These are phyloP conservation scores for Balaeniceps rex DNA, from an alignment of 2,113 vertebrate genomes.

Conservation along the genomic window DNA sequence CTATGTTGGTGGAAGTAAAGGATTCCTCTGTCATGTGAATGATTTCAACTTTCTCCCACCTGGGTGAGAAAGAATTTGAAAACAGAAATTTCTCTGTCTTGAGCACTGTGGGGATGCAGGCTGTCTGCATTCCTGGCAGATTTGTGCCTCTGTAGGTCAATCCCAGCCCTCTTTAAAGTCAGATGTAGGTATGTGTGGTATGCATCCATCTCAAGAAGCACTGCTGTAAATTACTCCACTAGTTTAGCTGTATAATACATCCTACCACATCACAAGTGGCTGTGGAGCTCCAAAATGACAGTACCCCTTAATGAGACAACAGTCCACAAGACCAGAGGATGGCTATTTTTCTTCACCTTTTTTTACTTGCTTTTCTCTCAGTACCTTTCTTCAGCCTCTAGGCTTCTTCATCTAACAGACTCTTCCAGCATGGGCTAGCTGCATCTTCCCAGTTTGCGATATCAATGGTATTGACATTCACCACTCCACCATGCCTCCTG, in stretches of 20 bases:
- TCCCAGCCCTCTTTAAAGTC: not conserved
- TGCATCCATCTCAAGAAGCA: not conserved
- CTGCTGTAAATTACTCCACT: not conserved
- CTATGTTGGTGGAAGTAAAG: not conserved
- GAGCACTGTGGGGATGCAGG: not conserved
- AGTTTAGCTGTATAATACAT: not conserved
- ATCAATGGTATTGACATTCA: not conserved
- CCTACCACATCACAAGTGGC: not conserved
- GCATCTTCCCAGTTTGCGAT: not conserved
- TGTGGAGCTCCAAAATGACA: not conserved
- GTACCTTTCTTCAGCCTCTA: not conserved
- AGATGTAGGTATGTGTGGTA: slow-evolving; percentile 25
- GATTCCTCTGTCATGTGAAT: not conserved
- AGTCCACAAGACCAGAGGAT: not conserved
- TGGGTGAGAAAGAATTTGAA: not conserved
- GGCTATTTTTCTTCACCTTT: not conserved
- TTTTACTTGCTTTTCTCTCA: not conserved
- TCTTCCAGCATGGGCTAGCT: not conserved
- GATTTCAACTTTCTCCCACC: not conserved
- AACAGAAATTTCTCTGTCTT: not conserved
- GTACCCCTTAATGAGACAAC: not conserved
- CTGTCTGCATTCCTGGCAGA: slow-evolving; percentile 5
- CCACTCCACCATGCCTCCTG: not conserved
- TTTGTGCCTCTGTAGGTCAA: not conserved
- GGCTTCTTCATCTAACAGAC: not conserved